phyloP scores from a whole-genome alignment of 2,797 vertebrate genomes.

The Spinus pinus region DNA sequence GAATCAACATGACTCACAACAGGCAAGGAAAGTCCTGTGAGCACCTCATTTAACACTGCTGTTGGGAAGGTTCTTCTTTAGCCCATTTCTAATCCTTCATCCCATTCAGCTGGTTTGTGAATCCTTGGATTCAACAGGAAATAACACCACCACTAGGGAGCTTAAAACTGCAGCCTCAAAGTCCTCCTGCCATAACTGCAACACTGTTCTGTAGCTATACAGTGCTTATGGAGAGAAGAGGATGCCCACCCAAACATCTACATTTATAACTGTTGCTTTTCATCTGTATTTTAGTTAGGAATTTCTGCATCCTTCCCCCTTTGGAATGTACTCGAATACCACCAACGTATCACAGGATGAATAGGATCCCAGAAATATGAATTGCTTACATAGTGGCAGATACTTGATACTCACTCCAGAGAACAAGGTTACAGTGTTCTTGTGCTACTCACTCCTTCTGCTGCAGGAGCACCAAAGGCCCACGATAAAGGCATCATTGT shows the following conservation, averaged over 20 bases:
- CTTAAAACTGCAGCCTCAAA: background rate
- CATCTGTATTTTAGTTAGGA: background rate
- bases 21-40: background rate
- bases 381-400: slow-evolving; percentile 1
- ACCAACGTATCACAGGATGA: background rate
- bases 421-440: slow-evolving; percentile 43
- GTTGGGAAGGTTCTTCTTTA: background rate
- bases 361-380: slow-evolving; percentile 17
- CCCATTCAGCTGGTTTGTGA: background rate
- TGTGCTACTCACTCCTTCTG: background rate
- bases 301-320: background rate
- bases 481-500: background rate
- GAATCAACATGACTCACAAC: background rate
- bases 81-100: background rate
- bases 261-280: background rate
- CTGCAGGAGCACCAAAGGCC: background rate
- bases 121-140: background rate
- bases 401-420: slow-evolving; percentile 20
- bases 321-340: background rate
- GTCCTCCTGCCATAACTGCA: background rate
- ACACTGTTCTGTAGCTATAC: rapidly evolving
- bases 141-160: background rate
- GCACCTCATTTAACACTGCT: background rate
- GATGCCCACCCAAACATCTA: background rate
- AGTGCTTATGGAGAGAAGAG: rapidly evolving